phyloP scores from a whole-genome alignment of 2,113 vertebrate species.

The Elanus axillaris region DNA sequence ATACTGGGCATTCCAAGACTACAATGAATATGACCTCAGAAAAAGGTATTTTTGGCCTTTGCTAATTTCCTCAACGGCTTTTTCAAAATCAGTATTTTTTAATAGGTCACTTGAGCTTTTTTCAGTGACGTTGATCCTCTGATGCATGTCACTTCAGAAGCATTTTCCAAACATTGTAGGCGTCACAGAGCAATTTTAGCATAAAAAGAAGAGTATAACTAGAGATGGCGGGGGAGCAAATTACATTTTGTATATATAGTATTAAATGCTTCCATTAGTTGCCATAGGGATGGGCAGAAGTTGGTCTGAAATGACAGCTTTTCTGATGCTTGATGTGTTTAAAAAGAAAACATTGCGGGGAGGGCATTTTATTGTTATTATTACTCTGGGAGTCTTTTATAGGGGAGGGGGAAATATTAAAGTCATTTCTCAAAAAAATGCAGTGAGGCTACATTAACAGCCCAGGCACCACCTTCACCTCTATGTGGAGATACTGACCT shows the following conservation, averaged over 20 bases:
- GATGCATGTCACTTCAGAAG: slow-evolving; percentile 57
- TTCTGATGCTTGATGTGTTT: slow-evolving; percentile 64
- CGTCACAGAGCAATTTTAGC: slow-evolving; percentile 63
- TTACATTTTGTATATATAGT: slow-evolving; percentile 65
- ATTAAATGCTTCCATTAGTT: slow-evolving; percentile 76
- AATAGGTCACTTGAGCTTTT: slow-evolving; percentile 49
- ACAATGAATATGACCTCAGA: not conserved
- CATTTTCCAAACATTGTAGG: slow-evolving; percentile 64
- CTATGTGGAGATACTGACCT: not conserved
- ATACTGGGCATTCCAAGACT: not conserved
- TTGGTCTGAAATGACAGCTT: slow-evolving; percentile 73
- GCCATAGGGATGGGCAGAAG: slow-evolving; percentile 79
- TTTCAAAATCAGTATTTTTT: not conserved
- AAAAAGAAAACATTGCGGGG: slow-evolving; percentile 53
- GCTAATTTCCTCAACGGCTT: not conserved
- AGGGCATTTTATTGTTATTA: slow-evolving; percentile 42
- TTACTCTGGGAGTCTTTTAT: slow-evolving; percentile 32
- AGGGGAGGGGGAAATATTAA: slow-evolving; percentile 10
- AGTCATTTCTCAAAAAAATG: not conserved
- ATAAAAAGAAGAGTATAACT: slow-evolving; percentile 66
- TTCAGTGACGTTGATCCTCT: slow-evolving; percentile 48
- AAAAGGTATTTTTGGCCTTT: not conserved
- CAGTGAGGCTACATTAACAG: not conserved
- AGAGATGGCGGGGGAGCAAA: slow-evolving; percentile 50
- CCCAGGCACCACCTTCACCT: not conserved